phyloP scores from a whole-genome alignment of 2,888 invertebrate species.

The Phyto melanocephala region DNA sequence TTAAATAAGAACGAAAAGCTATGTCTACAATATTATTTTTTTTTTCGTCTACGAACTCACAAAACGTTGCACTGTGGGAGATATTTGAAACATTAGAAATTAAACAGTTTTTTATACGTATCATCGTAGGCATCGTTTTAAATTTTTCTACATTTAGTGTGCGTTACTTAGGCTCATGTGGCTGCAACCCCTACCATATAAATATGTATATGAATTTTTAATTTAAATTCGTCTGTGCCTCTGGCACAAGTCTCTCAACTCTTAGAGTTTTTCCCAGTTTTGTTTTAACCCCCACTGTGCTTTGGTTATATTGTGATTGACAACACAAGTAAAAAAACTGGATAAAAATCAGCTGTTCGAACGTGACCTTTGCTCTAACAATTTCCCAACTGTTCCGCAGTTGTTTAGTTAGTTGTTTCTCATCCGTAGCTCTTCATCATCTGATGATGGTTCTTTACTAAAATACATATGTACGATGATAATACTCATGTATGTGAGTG shows the following conservation, averaged over 20 bases:
- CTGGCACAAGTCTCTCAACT: not conserved
- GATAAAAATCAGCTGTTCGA: slow-evolving; percentile 60
- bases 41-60: too few relatives aligned
- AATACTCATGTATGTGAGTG: not conserved
- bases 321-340: slow-evolving; percentile 60
- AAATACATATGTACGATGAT: not conserved
- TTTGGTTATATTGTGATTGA: slow-evolving; percentile 34
- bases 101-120: too few relatives aligned
- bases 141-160: too few relatives aligned
- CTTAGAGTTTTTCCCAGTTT: not conserved
- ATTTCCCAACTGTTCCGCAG: not conserved
- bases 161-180: too few relatives aligned
- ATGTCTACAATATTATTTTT: too few relatives aligned
- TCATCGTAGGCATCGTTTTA: too few relatives aligned
- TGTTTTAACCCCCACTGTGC: not conserved
- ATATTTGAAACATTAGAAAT: too few relatives aligned
- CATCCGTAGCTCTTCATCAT: not conserved
- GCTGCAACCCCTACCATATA: too few relatives aligned
- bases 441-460: not conserved
- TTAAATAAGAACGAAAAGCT: too few relatives aligned
- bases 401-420: not conserved
- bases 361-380: slow-evolving; percentile 57
- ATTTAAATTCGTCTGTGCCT: not conserved
- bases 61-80: too few relatives aligned
- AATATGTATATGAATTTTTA: too few relatives aligned